phyloP scores from a whole-genome alignment of 2,888 invertebrate genomes.

The Cremastinae sp. region DNA sequence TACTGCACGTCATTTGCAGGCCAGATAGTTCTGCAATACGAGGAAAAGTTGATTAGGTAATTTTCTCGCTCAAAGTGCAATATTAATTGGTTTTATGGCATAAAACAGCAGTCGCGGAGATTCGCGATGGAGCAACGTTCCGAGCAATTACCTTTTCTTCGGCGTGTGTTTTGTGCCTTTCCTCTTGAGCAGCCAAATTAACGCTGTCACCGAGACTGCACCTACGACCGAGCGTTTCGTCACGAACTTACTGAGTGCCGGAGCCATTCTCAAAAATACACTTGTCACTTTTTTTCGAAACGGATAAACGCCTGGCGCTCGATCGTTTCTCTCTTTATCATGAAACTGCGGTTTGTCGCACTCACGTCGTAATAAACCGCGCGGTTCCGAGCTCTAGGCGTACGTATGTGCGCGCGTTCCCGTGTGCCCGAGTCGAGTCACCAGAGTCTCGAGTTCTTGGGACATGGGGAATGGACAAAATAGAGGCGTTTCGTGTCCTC shows the following conservation, averaged over 20 bases:
- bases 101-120: no score
- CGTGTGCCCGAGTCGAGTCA: no score
- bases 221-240: slow-evolving; percentile 86
- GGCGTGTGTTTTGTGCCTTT: slow-evolving; percentile 67
- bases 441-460: no score
- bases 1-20: slow-evolving; percentile 89
- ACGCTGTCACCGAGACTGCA: slow-evolving; percentile 83
- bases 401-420: background rate
- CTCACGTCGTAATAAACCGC: slow-evolving; percentile 32
- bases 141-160: slow-evolving; percentile 62
- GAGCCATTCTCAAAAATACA: slow-evolving; percentile 84
- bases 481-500: slow-evolving; percentile 6
- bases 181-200: slow-evolving; percentile 73
- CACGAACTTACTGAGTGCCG: slow-evolving; percentile 88
- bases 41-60: slow-evolving; percentile 34
- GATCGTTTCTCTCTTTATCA: no score
- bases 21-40: slow-evolving; percentile 80
- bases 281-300: background rate
- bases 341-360: no score
- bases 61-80: slow-evolving; percentile 20
- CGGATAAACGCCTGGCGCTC: background rate
- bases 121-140: no score
- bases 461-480: background rate
- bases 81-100: background rate
- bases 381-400: slow-evolving; percentile 5